Evolutionary conservation across 1,140 invertebrate species (phyloP).

Genomic region (Tyrophagus putrescentiae): DNA sequence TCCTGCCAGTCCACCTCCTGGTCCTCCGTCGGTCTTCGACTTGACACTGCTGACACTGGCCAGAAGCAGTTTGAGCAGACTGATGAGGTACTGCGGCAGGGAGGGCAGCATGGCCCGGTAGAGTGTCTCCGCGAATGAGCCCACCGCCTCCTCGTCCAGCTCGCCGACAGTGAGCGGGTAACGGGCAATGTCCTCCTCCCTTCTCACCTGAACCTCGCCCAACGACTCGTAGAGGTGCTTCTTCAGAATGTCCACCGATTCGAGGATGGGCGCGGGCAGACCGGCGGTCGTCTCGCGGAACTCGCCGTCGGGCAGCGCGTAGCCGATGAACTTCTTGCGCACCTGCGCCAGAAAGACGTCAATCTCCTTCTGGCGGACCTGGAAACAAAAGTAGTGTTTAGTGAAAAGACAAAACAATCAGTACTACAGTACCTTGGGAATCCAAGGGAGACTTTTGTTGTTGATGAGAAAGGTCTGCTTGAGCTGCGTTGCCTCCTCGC

Average conservation of each 20-base stretch:
- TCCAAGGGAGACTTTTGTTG: conserved; percentile 60
- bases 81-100: conserved; percentile 91
- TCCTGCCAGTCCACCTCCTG: conserved; percentile 40
- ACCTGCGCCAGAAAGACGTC: conserved; percentile 79
- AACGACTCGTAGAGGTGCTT: conserved; percentile 42
- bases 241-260: conserved; percentile 77
- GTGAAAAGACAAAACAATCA: too few species aligned
- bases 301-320: conserved; percentile 54
- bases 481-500: conserved; percentile 29
- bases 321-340: conserved; percentile 86
- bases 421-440: too few species aligned
- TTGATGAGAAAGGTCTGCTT: conserved; percentile 19
- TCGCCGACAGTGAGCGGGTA: conserved; percentile 36
- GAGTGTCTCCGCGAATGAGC: conserved; percentile 60
- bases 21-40: conserved; percentile 90
- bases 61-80: conserved; percentile 85
- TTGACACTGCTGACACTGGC: conserved; percentile 95
- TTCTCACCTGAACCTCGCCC: conserved; percentile 39
- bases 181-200: conserved; percentile 39
- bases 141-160: conserved; percentile 12
- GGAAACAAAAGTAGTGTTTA: too few species aligned
- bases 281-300: conserved; percentile 72
- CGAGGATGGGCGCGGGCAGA: conserved; percentile 82
- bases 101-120: conserved; percentile 83
- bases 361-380: conserved; percentile 82